Percentiles rank a stretch among this genome's conserved stretches.
Conservation (phyloP, 1,140 invertebrate genomes). For the Drosophila guanche region DNA sequence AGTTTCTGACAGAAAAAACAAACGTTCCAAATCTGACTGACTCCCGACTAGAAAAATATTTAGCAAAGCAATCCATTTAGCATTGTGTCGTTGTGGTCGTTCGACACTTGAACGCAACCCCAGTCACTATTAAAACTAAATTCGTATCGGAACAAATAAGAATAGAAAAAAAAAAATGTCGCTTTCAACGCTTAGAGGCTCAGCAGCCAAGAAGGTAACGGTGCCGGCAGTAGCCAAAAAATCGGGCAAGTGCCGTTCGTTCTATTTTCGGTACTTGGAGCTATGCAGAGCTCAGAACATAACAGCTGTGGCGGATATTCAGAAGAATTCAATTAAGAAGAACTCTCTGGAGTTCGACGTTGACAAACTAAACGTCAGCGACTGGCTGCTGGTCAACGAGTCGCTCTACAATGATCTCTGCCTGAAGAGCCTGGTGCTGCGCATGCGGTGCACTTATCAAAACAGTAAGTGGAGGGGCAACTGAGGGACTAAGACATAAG, state of each 20-base stretch:
- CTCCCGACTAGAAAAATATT: too few relatives aligned
- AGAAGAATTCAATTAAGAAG: constrained; percentile 81
- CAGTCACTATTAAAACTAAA: too few relatives aligned
- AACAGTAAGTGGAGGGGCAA: constrained; percentile 46
- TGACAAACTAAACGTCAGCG: constrained; percentile 86
- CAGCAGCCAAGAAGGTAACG: constrained; percentile 4
- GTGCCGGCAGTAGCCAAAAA: constrained; percentile 62
- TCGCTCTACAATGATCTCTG: constrained; percentile 86
- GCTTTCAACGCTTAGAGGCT: too few relatives aligned
- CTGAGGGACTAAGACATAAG: too few relatives aligned
- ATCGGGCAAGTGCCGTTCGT: constrained; percentile 71
- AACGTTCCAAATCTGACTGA: too few relatives aligned
- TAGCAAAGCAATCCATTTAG: too few relatives aligned
- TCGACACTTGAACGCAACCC: too few relatives aligned
- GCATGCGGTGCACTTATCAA: constrained; percentile 75
- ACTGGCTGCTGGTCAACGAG: constrained; percentile 87
- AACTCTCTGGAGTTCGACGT: constrained; percentile 85
- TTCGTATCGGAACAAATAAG: too few relatives aligned
- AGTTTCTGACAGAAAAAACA: too few relatives aligned
- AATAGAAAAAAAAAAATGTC: too few relatives aligned
- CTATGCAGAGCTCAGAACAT: constrained; percentile 77
- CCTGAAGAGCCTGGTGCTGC: constrained; percentile 84
- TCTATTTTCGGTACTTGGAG: constrained; percentile 80
- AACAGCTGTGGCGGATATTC: constrained; percentile 65
- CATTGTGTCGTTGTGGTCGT: too few relatives aligned